phyloP scores from a whole-genome alignment of 1,140 invertebrate species.

The Nephila pilipes region DNA sequence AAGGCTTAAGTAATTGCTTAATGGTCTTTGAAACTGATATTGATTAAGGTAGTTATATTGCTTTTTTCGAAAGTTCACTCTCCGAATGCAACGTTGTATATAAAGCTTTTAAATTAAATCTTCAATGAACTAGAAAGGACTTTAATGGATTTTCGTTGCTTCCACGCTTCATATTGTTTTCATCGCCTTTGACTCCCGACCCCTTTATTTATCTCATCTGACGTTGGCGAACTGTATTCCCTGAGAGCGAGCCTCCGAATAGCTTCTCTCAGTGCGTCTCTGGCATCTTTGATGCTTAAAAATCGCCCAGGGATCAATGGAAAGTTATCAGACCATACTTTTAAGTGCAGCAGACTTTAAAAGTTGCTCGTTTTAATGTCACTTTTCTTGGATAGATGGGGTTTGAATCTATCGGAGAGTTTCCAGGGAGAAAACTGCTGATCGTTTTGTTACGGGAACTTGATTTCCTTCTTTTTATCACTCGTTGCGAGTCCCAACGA shows the following conservation, averaged over 20 bases:
- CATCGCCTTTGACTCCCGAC: neutral
- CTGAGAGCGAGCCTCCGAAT: neutral
- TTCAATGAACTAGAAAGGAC: neutral
- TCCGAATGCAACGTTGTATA: too few species aligned
- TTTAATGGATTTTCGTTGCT: constrained; percentile 23
- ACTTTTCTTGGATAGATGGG: neutral
- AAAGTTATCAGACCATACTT: neutral
- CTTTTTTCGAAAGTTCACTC: too few species aligned
- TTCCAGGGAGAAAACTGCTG: neutral
- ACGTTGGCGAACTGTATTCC: neutral
- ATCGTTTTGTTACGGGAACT: neutral
- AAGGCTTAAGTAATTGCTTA: too few species aligned
- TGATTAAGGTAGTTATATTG: too few species aligned
- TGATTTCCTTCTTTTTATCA: neutral
- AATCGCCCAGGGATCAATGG: neutral
- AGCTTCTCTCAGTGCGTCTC: neutral
- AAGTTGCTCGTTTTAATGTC: neutral
- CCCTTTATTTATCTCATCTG: neutral
- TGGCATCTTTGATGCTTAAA: neutral
- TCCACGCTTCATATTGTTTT: neutral
- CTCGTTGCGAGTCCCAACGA: too few species aligned
- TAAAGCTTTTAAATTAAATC: neutral
- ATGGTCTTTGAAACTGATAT: too few species aligned
- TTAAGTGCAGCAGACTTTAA: neutral
- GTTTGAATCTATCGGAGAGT: too few species aligned